These are phyloP conservation scores for Hirudo medicinalis DNA, from an alignment of 1,140 invertebrate species.

Conservation along the genomic window DNA sequence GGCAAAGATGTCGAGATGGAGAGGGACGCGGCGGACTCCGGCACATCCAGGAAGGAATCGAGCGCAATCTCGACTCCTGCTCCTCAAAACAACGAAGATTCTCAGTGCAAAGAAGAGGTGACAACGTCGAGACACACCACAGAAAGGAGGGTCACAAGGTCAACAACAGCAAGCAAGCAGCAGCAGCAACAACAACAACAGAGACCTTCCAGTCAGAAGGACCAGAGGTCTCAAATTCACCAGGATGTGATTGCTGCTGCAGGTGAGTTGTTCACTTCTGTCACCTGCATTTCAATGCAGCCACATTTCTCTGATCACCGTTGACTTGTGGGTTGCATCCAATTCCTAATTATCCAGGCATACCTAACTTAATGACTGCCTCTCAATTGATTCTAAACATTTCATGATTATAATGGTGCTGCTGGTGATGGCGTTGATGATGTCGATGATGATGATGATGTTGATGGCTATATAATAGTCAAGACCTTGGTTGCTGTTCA, in stretches of 20 bases:
- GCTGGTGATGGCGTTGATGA: too few species aligned
- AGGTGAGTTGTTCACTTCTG: too few species aligned
- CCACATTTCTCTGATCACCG: too few species aligned
- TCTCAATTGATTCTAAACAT: too few species aligned
- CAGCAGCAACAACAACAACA: constrained; percentile 27
- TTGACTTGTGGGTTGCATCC: too few species aligned
- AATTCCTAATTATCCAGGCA: too few species aligned
- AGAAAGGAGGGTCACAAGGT: constrained; percentile 20
- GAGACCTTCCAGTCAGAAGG: constrained; percentile 15
- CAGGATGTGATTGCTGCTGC: neutral
- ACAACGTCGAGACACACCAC: neutral
- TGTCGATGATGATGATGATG: too few species aligned
- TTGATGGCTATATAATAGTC: too few species aligned
- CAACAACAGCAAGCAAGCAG: constrained; percentile 20
- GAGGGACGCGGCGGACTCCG: neutral
- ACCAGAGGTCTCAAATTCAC: neutral
- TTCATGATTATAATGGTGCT: too few species aligned
- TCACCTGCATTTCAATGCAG: too few species aligned
- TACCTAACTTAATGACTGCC: too few species aligned
- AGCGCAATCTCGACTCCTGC: neutral
- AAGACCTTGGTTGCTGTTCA: too few species aligned
- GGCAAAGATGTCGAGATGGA: constrained; percentile 7
- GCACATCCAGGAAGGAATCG: neutral
- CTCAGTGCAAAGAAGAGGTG: neutral
- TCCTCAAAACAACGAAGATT: neutral